These are phyloP conservation scores for Pinctada fucata DNA, from an alignment of 2,888 invertebrate species.

Conservation along the genomic window DNA sequence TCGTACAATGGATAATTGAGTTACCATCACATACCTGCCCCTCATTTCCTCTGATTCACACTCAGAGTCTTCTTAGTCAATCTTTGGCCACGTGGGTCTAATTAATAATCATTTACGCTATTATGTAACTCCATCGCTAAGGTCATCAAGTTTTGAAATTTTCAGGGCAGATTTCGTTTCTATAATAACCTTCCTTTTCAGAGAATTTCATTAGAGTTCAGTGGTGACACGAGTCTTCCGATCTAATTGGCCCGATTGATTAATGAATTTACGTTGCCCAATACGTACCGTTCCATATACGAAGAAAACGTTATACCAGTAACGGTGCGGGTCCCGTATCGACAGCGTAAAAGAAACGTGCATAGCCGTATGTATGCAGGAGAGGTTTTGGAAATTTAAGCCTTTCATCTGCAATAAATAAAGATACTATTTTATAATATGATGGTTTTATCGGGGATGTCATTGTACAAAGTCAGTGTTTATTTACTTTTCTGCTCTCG, in stretches of 20 bases:
- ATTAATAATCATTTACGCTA: neutral
- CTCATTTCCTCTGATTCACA: slow-evolving; percentile 1
- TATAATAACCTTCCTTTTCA: slow-evolving; percentile 20
- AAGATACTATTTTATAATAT: neutral
- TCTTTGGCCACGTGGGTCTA: neutral
- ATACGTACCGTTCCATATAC: neutral
- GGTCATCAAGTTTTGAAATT: slow-evolving; percentile 1
- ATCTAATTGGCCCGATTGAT: slow-evolving; percentile 1
- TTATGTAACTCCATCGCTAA: neutral
- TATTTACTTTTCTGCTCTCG: no score
- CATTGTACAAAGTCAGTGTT: no score
- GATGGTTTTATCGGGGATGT: neutral
- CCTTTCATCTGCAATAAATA: neutral
- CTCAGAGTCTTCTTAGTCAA: neutral
- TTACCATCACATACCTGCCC: slow-evolving; percentile 4
- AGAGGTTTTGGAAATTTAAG: neutral
- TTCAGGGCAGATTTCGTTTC: slow-evolving; percentile 12
- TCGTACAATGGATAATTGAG: neutral
- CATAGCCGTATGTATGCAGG: neutral
- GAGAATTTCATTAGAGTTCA: neutral
- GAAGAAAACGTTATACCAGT: neutral
- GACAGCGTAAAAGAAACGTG: neutral
- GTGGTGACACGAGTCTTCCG: slow-evolving; percentile 5
- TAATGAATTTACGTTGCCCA: neutral
- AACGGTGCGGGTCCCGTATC: neutral